Conservation (phyloP, 2,888 invertebrate species). For the Pollenia angustigena region DNA sequence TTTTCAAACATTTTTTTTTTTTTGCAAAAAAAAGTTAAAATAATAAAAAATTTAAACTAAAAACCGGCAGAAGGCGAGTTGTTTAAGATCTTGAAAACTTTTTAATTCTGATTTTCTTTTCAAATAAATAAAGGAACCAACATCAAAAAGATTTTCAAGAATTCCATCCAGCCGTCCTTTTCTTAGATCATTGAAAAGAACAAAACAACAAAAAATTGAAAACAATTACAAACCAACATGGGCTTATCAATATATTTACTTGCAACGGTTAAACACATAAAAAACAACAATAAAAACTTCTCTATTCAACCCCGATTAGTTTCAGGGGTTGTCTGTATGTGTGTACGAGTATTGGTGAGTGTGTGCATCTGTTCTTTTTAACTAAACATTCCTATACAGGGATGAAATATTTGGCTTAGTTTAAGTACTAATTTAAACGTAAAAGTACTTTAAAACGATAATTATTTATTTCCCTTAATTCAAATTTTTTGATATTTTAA, state of each 20-base stretch:
- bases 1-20: slow-evolving; percentile 74
- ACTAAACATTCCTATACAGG: slow-evolving; percentile 10
- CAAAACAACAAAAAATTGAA: slow-evolving; percentile 38
- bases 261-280: slow-evolving; percentile 31
- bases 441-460: background rate
- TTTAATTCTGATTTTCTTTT: slow-evolving; percentile 59
- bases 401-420: background rate
- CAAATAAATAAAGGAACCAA: background rate
- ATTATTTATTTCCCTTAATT: too few species aligned
- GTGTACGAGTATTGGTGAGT: background rate
- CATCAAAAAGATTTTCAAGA: slow-evolving; percentile 27
- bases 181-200: slow-evolving; percentile 38
- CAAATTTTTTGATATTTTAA: too few species aligned
- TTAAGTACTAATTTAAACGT: background rate
- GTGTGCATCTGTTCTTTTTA: slow-evolving; percentile 6
- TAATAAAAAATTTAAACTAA: background rate
- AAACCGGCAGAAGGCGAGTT: background rate
- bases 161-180: slow-evolving; percentile 43
- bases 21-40: background rate
- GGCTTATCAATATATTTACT: background rate
- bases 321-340: background rate
- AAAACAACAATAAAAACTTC: slow-evolving; percentile 22
- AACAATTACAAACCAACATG: background rate
- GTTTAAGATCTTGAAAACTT: slow-evolving; percentile 34
- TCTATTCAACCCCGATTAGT: slow-evolving; percentile 64